Conservation (phyloP, 2,797 vertebrate genomes). For the Lindbergichthys nudifrons region DNA sequence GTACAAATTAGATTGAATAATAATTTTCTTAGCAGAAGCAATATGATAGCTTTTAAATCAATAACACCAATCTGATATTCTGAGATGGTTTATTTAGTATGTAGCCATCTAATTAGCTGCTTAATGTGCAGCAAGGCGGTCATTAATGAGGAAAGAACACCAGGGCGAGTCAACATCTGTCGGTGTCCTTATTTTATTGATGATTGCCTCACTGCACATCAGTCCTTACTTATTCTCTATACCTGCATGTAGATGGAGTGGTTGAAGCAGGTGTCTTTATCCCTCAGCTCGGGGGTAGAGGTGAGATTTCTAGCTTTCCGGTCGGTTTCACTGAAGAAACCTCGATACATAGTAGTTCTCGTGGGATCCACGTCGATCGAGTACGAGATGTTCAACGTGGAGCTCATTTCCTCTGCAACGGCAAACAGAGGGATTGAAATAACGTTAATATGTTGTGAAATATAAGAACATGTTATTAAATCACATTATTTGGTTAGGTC, state of each 20-base stretch:
- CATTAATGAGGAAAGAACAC: no score
- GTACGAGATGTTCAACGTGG: slow-evolving; percentile 76
- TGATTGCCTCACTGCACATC: no score
- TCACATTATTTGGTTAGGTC: not conserved
- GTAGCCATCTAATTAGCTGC: no score
- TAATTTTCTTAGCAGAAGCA: no score
- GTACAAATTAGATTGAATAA: no score
- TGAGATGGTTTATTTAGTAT: no score
- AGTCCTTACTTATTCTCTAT: slow-evolving; percentile 29
- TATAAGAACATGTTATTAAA: not conserved
- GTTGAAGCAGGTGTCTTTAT: slow-evolving; percentile 51
- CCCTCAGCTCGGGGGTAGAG: slow-evolving; percentile 23
- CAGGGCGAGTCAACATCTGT: no score
- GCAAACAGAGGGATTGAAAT: not conserved
- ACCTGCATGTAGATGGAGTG: slow-evolving; percentile 80
- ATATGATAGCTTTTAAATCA: no score
- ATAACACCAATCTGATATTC: no score
- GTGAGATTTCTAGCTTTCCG: slow-evolving; percentile 41
- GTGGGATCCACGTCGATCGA: slow-evolving; percentile 78
- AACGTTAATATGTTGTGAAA: not conserved
- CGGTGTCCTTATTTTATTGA: no score
- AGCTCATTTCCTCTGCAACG: slow-evolving; percentile 27
- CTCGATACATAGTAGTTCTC: slow-evolving; percentile 71
- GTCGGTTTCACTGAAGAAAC: slow-evolving; percentile 61
- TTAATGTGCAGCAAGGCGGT: no score